Evolutionary conservation across 2,113 vertebrate genomes (phyloP), one percentile per base, ranked within the genome.

Genomic region (Phrynosoma platyrhinos): DNA sequence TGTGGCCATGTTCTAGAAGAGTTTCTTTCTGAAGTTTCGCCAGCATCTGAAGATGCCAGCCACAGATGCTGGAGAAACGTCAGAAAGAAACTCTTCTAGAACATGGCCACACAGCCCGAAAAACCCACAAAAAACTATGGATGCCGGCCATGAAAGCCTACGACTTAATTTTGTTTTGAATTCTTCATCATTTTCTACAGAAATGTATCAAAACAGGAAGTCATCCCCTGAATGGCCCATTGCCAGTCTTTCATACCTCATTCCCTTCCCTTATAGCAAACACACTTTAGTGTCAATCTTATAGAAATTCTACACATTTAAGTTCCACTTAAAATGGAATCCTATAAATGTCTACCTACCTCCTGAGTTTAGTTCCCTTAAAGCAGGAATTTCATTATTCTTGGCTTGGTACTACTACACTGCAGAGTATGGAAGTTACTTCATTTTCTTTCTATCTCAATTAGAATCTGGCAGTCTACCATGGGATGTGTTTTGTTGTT

Each of bases 351-450:
- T 25, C 18, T 77, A 9, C 16, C 20, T 40, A 20, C 23, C 18
- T 9, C 7, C n/a, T 32, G 16, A 40, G 4, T 30, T 72, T 72
- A 72, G 30, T 72, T n/a, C 2, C 42, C 14, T 27, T 27, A 86
- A 72, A 91, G 84, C 81, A 9, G 1, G 71, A 40, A 82, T 25
- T 32, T 36, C 0, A 1, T 9, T n/a, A n/a, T 84, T 16, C 79
- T 20, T 52, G 82, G 0, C 0, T 0, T 18, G 9, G 0, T 3
- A 36, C 9, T 74, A 69, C 18, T 72, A 47, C 18, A 62, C 10
- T 9, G 12, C 69, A 36, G 9, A 36, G 20, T 58, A 68, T 32
- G 18, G 25, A 23, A 25, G 2, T 2, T 32, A 36, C 1, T 68
- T 23, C 66, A 68, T 12, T 71, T 84, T 75, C 36, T 42, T 55